These are phyloP conservation scores for Lamprologus lemairii DNA, from an alignment of 2,113 vertebrate species.

Conservation along the genomic window DNA sequence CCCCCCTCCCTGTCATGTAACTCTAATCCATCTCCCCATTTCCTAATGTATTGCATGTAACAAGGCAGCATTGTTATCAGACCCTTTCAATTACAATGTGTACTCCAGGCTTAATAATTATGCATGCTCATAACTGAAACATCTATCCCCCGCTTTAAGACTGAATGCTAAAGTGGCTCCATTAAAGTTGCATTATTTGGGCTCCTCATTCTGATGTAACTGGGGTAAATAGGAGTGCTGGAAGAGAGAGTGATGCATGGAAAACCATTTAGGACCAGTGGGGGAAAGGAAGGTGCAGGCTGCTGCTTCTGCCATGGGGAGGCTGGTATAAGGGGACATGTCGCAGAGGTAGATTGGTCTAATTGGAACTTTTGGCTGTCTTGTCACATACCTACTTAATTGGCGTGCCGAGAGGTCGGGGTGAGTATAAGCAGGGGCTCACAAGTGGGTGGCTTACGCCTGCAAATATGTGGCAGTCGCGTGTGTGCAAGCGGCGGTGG, in stretches of 20 bases:
- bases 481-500: neutral
- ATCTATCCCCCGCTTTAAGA: conserved; percentile 8
- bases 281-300: neutral
- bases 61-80: conserved; percentile 54
- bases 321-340: neutral
- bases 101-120: conserved; percentile 55
- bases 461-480: neutral
- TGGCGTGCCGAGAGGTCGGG: conserved; percentile 51
- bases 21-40: conserved; percentile 38
- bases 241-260: neutral
- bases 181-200: conserved; percentile 54
- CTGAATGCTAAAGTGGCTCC: conserved; percentile 44
- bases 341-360: conserved; percentile 48
- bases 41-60: conserved; percentile 43
- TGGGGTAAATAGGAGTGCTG: conserved; percentile 5
- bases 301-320: neutral
- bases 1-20: conserved; percentile 5
- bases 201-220: conserved; percentile 19
- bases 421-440: conserved; percentile 26
- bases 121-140: conserved; percentile 38
- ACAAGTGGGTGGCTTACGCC: neutral
- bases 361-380: conserved; percentile 68
- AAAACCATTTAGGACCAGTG: conserved; percentile 48
- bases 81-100: conserved; percentile 54
- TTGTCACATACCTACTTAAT: conserved; percentile 69